A percentile compares a stretch with the other conserved stretches of the same genome.
phyloP scores from a whole-genome alignment of 2,888 invertebrate genomes.

The Platypus cylindrus region DNA sequence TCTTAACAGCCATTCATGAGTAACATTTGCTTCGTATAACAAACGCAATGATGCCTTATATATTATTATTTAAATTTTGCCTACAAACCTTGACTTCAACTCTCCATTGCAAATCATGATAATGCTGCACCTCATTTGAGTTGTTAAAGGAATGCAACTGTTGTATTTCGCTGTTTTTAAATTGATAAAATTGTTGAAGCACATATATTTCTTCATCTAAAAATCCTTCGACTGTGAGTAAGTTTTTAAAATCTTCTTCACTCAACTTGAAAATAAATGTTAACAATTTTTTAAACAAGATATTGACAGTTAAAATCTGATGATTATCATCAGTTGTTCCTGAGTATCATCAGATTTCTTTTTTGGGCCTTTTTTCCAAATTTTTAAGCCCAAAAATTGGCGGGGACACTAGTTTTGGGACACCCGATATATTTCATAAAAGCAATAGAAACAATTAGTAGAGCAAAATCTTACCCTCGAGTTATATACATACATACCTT shows the following conservation, averaged over 20 bases:
- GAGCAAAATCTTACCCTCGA: too few species aligned
- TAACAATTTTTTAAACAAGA: neutral
- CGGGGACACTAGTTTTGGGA: neutral
- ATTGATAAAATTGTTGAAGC: conserved; percentile 45
- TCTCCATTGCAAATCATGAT: conserved; percentile 52
- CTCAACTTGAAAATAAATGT: conserved; percentile 32
- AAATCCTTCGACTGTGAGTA: conserved; percentile 42
- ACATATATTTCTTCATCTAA: conserved; percentile 45
- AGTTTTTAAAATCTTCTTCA: conserved; percentile 38
- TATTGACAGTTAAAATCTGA: too few species aligned
- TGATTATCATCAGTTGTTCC: too few species aligned
- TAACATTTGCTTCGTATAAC: neutral
- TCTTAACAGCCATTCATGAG: neutral
- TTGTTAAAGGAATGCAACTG: conserved; percentile 32
- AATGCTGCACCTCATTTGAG: conserved; percentile 33
- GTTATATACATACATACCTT: conserved; percentile 45
- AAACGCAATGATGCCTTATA: too few species aligned
- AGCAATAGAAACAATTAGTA: too few species aligned
- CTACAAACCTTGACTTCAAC: conserved; percentile 45
- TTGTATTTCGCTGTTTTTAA: conserved; percentile 43
- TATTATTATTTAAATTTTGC: neutral
- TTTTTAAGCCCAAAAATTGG: neutral
- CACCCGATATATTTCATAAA: conserved; percentile 1
- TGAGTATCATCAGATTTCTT: too few species aligned
- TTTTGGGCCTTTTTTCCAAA: too few species aligned